These are phyloP conservation scores for Dugesia japonica DNA, from an alignment of 2,888 invertebrate species.

Conservation along the genomic window DNA sequence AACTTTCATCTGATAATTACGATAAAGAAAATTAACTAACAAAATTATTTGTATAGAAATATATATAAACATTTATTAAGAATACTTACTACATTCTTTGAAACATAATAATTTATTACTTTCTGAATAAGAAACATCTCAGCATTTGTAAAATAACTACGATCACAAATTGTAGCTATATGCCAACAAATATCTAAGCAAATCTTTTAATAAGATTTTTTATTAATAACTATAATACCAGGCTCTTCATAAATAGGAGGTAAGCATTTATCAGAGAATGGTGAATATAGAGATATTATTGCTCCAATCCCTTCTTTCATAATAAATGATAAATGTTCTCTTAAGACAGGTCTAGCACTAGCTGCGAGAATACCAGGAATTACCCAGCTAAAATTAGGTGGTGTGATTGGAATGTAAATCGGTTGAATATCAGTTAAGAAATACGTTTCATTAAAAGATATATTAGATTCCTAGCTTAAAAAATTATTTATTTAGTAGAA, in stretches of 20 bases:
- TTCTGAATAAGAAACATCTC: neutral
- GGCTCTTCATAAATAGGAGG: neutral
- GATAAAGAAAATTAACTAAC: no score
- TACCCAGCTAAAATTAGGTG: conserved; percentile 10
- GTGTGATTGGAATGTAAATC: neutral
- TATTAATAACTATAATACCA: neutral
- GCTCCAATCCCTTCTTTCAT: neutral
- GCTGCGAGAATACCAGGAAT: neutral
- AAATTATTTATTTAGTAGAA: no score
- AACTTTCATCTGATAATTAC: no score
- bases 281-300: neutral
- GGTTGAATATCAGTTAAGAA: neutral
- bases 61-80: no score
- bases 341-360: neutral
- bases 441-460: neutral
- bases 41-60: no score
- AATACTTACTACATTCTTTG: neutral
- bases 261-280: neutral
- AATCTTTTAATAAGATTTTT: neutral
- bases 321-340: neutral
- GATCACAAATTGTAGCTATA: neutral
- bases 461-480: neutral
- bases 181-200: neutral
- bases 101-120: neutral
- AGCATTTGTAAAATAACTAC: conserved; percentile 7